Evolutionary conservation across 2,888 invertebrate genomes (phyloP).

Genomic region (Didymodactylos carnosus): DNA sequence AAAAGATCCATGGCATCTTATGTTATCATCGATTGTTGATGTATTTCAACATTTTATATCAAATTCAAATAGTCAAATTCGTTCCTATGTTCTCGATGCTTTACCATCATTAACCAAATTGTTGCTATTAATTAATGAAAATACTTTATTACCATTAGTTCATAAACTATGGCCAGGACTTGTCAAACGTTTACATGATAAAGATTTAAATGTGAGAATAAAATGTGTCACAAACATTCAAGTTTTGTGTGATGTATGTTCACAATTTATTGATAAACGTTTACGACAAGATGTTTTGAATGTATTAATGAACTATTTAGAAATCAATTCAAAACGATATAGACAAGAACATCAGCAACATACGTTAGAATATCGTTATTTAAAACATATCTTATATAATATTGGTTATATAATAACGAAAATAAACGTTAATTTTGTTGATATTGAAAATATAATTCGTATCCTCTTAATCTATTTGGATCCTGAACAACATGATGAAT

Average conservation of each 20-base stretch:
- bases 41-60: background rate
- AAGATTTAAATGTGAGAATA: background rate
- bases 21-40: background rate
- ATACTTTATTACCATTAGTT: background rate
- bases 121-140: background rate
- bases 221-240: background rate
- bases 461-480: background rate
- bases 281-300: background rate
- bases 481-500: too few relatives aligned
- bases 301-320: background rate
- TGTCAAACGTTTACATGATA: background rate
- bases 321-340: too few relatives aligned
- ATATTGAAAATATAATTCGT: background rate
- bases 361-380: background rate
- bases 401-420: background rate
- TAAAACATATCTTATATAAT: background rate
- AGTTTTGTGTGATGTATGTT: background rate
- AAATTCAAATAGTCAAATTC: background rate
- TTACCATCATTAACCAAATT: background rate
- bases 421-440: background rate
- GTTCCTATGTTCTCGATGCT: background rate
- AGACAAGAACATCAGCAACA: background rate
- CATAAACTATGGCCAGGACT: background rate
- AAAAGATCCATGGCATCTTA: background rate
- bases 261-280: background rate